A percentile compares a stretch with the other conserved stretches of the same genome.
Conservation (phyloP, 2,888 invertebrate species). For the Rhamphomyia laevipes region DNA sequence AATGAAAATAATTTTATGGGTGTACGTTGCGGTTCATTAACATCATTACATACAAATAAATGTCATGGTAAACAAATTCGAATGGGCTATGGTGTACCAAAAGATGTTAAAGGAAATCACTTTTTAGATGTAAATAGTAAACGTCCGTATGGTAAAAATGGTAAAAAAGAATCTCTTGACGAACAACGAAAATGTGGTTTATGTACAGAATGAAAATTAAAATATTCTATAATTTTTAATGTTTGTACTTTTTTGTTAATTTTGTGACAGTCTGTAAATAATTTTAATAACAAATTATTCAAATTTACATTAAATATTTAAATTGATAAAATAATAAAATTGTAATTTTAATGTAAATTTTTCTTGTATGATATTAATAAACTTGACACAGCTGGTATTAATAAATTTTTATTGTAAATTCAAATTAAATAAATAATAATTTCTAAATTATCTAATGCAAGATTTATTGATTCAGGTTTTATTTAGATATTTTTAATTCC, state of each 20-base stretch:
- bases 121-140: constrained; percentile 27
- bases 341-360: neutral
- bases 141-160: constrained; percentile 24
- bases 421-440: too few species aligned
- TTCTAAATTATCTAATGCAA: too few species aligned
- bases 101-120: constrained; percentile 28
- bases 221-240: too few species aligned
- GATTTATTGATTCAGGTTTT: too few species aligned
- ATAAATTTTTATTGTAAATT: too few species aligned
- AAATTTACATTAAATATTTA: neutral
- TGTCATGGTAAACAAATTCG: constrained; percentile 23
- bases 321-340: neutral
- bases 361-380: too few species aligned
- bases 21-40: constrained; percentile 23
- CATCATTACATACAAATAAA: constrained; percentile 20
- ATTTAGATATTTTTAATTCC: too few species aligned
- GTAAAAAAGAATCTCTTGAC: neutral
- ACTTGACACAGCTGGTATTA: too few species aligned
- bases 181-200: neutral
- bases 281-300: neutral
- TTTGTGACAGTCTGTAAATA: neutral
- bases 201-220: neutral
- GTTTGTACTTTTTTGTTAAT: too few species aligned
- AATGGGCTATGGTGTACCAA: constrained; percentile 31
- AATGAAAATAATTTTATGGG: constrained; percentile 26